These are phyloP conservation scores for Steinernema feltiae DNA, from an alignment of 1,140 invertebrate species.

Conservation along the genomic window DNA sequence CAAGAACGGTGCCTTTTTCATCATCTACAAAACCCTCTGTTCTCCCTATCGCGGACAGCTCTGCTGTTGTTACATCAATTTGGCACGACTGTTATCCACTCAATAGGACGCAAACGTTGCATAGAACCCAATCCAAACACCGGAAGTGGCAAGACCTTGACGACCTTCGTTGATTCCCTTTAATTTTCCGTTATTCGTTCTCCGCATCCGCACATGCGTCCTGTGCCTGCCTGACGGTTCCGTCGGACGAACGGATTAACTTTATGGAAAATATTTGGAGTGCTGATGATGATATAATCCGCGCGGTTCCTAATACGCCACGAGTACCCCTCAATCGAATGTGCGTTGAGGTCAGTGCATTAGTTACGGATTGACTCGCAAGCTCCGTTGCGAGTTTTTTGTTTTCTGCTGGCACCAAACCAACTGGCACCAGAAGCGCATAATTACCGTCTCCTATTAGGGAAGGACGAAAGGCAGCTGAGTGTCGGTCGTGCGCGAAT, in stretches of 20 bases:
- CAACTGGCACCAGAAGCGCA: neutral
- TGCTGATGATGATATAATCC: slow-evolving; percentile 2
- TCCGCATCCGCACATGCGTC: neutral
- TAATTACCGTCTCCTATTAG: neutral
- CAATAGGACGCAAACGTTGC: neutral
- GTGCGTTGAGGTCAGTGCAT: neutral
- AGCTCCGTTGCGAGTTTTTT: neutral
- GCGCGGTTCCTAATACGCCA: neutral
- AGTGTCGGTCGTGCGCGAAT: neutral
- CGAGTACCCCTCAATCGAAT: neutral
- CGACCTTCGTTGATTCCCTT: neutral
- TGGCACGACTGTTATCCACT: neutral
- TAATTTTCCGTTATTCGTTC: neutral
- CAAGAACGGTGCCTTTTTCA: neutral
- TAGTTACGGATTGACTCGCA: neutral
- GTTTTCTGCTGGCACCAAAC: neutral
- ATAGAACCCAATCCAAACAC: neutral
- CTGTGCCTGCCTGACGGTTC: neutral
- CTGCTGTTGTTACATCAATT: neutral
- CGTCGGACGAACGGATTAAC: neutral
- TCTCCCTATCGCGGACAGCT: neutral
- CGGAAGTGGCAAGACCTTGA: neutral
- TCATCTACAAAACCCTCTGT: neutral
- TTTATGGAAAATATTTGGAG: neutral
- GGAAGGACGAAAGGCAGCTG: neutral